A percentile compares a stretch with the other conserved stretches of the same genome.
phyloP scores from a whole-genome alignment of 2,888 invertebrate genomes.

The Ectropis crepuscularia region DNA sequence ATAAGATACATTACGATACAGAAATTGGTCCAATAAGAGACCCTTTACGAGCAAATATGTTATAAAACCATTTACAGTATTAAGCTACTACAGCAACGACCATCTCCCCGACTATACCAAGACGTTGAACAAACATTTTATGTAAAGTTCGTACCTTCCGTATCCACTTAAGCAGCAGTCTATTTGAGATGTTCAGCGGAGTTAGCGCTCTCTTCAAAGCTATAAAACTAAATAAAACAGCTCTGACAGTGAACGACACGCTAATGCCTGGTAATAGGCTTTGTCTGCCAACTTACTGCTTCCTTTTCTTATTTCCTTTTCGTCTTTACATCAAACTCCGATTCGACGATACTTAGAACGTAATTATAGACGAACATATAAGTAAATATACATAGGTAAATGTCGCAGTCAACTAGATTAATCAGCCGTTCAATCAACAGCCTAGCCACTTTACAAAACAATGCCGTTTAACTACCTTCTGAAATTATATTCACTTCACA shows the following conservation, averaged over 20 bases:
- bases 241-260: constrained; percentile 37
- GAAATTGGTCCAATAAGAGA: too few species aligned
- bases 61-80: not conserved
- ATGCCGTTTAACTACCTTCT: too few species aligned
- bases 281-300: constrained; percentile 42
- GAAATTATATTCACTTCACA: too few species aligned
- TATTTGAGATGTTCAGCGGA: constrained; percentile 30
- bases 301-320: constrained; percentile 37
- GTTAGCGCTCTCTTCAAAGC: constrained; percentile 38
- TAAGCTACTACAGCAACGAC: not conserved
- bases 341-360: too few species aligned
- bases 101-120: constrained; percentile 17
- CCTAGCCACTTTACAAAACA: too few species aligned
- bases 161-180: constrained; percentile 49
- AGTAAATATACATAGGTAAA: too few species aligned
- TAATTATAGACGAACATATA: too few species aligned
- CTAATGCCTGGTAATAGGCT: constrained; percentile 43
- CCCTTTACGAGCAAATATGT: too few species aligned
- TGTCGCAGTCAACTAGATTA: too few species aligned
- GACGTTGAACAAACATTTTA: constrained; percentile 28
- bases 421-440: too few species aligned
- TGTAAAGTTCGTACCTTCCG: constrained; percentile 39
- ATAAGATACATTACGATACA: too few species aligned
- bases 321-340: constrained; percentile 1
- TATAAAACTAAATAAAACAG: constrained; percentile 47